These are phyloP conservation scores for Penaeus chinensis DNA, from an alignment of 1,140 invertebrate genomes.

Conservation along the genomic window DNA sequence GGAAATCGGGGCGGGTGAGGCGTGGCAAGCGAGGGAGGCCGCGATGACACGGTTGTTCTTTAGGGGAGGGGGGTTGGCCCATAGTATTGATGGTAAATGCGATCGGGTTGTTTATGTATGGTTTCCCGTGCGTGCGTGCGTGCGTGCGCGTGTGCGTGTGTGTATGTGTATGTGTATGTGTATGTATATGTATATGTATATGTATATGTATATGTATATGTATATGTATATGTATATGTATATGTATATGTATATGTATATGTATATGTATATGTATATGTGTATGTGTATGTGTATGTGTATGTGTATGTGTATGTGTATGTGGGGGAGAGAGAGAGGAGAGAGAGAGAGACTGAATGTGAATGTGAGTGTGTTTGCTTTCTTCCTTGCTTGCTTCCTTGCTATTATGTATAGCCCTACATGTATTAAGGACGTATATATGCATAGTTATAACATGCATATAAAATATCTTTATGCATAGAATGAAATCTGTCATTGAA, in stretches of 20 bases:
- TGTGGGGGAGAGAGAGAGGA: too few relatives aligned
- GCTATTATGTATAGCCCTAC: background rate
- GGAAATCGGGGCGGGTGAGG: too few relatives aligned
- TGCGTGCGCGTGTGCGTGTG: background rate
- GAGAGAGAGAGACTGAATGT: too few relatives aligned
- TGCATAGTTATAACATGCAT: too few relatives aligned
- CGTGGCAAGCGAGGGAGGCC: too few relatives aligned
- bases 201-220: background rate
- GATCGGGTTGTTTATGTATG: too few relatives aligned
- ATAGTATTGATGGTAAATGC: too few relatives aligned
- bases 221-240: background rate
- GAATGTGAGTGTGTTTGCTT: background rate
- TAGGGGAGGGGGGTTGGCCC: too few relatives aligned
- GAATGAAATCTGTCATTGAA: too few relatives aligned
- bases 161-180: constrained; percentile 8
- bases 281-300: background rate
- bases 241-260: background rate
- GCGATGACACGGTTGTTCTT: too few relatives aligned
- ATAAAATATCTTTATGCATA: too few relatives aligned
- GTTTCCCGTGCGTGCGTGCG: background rate
- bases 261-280: background rate
- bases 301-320: background rate
- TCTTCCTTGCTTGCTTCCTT: background rate
- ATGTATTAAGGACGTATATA: background rate
- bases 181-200: background rate